A percentile compares a stretch with the other conserved stretches of the same genome.
phyloP scores from a whole-genome alignment of 1,140 invertebrate genomes.

The Gryon sp. region DNA sequence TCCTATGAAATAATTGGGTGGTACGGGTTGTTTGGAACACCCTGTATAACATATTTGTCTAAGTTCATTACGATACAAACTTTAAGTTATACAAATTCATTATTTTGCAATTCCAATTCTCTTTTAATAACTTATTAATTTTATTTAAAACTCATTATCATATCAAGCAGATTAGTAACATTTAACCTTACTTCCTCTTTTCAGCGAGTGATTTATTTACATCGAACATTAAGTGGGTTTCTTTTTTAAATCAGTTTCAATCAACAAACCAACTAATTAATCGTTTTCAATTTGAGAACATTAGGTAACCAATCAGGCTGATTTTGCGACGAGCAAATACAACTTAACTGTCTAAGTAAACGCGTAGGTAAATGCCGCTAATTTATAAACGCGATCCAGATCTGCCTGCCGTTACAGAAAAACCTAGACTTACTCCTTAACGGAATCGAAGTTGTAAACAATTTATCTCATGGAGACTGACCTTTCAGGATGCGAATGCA shows the following conservation, averaged over 20 bases:
- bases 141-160: no score
- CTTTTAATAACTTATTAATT: no score
- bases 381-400: conserved; percentile 26
- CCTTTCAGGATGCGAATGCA: conserved; percentile 28
- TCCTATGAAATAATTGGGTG: no score
- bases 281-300: not conserved
- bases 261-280: conserved; percentile 12
- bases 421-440: conserved; percentile 50
- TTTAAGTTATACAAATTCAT: no score
- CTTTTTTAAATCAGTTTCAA: not conserved
- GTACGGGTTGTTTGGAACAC: no score
- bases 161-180: no score
- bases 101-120: no score
- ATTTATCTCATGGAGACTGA: conserved; percentile 41
- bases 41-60: no score
- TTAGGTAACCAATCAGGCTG: conserved; percentile 17
- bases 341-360: conserved; percentile 40
- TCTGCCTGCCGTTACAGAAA: conserved; percentile 54
- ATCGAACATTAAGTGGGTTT: no score
- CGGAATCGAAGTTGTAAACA: conserved; percentile 1
- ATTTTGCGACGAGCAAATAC: not conserved
- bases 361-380: conserved; percentile 37
- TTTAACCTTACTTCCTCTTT: no score
- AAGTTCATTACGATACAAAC: no score
- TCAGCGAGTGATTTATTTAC: no score